Evolutionary conservation across 2,113 vertebrate species (phyloP).

Genomic region (Elgaria multicarinata): DNA sequence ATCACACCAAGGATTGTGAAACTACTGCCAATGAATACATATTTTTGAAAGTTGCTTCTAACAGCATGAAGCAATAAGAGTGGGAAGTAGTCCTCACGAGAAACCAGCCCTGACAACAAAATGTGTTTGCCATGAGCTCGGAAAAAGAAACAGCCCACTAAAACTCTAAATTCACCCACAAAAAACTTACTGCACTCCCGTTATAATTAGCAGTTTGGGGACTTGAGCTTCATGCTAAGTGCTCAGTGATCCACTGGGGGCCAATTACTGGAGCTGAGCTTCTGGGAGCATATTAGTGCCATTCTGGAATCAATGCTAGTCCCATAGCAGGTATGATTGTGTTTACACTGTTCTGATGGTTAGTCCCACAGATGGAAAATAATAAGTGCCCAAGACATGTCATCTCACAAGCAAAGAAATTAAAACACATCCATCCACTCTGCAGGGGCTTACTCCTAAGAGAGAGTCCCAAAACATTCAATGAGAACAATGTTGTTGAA

Average conservation of each 20-base stretch:
- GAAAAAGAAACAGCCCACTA: neutral
- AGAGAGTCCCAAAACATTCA: neutral
- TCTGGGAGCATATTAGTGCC: slow-evolving; percentile 40
- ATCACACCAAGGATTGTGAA: neutral
- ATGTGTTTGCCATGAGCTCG: neutral
- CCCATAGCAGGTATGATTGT: neutral
- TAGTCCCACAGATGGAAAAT: slow-evolving; percentile 45
- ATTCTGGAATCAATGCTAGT: slow-evolving; percentile 34
- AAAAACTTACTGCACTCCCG: slow-evolving; percentile 27
- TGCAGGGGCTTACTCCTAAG: neutral
- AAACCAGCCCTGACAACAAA: neutral
- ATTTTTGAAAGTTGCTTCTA: neutral
- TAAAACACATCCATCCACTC: slow-evolving; percentile 6
- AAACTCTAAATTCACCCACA: slow-evolving; percentile 1
- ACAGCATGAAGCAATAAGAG: neutral
- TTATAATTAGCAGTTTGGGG: slow-evolving; percentile 21
- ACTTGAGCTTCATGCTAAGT: slow-evolving; percentile 43
- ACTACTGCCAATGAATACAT: neutral
- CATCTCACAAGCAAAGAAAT: slow-evolving; percentile 37
- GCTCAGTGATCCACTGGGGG: slow-evolving; percentile 22
- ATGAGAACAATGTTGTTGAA: slow-evolving; percentile 16
- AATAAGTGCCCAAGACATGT: neutral
- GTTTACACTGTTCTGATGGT: slow-evolving; percentile 5
- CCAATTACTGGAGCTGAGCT: slow-evolving; percentile 59
- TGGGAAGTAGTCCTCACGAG: neutral